phyloP scores from a whole-genome alignment of 1,140 invertebrate species.

The Scaptodrosophila lebanonensis region DNA sequence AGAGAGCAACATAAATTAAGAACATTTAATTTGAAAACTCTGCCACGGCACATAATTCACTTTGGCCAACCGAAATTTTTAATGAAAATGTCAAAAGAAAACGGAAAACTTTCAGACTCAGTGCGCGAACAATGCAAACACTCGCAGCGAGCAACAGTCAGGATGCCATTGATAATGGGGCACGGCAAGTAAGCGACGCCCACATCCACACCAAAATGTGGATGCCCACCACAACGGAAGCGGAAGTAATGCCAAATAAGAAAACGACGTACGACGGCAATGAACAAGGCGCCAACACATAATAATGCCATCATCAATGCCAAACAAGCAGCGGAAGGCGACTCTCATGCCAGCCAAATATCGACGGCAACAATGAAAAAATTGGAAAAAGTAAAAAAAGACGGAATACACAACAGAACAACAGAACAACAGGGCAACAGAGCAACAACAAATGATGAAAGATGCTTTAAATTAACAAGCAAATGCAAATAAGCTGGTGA shows the following conservation, averaged over 20 bases:
- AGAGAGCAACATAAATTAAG: slow-evolving; percentile 56
- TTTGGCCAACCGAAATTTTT: slow-evolving; percentile 46
- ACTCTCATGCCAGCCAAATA: too few species aligned
- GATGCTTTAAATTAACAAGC: slow-evolving; percentile 74
- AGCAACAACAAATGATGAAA: slow-evolving; percentile 65
- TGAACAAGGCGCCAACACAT: slow-evolving; percentile 9
- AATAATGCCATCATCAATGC: not conserved
- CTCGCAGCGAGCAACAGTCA: slow-evolving; percentile 34
- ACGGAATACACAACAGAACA: slow-evolving; percentile 20
- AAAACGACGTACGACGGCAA: slow-evolving; percentile 18
- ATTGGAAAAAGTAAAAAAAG: not conserved
- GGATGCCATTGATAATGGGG: slow-evolving; percentile 17
- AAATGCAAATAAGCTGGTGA: slow-evolving; percentile 56
- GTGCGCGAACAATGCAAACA: slow-evolving; percentile 41
- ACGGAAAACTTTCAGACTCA: slow-evolving; percentile 45
- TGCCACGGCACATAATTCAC: slow-evolving; percentile 59
- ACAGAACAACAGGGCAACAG: slow-evolving; percentile 38
- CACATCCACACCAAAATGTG: not conserved
- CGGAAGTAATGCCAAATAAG: slow-evolving; percentile 66
- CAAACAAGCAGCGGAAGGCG: not conserved
- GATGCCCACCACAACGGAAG: slow-evolving; percentile 47
- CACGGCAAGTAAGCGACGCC: slow-evolving; percentile 3
- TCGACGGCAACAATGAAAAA: too few species aligned
- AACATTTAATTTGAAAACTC: slow-evolving; percentile 58
- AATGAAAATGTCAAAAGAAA: slow-evolving; percentile 45